phyloP scores from a whole-genome alignment of 2,888 invertebrate genomes.

The Ophioninae sp. region DNA sequence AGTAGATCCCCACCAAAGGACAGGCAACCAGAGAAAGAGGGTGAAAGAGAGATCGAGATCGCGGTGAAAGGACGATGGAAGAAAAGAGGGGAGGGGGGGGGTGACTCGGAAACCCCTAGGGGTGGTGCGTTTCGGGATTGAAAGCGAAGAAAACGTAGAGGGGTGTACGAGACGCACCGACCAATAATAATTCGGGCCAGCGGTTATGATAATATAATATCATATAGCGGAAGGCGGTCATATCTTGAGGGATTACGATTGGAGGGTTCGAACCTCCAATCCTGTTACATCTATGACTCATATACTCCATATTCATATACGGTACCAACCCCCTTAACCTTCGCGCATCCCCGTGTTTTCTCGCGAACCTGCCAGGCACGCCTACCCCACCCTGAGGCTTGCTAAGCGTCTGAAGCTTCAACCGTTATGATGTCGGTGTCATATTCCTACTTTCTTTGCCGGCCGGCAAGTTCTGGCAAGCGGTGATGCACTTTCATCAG shows the following conservation, averaged over 20 bases:
- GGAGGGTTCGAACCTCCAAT: constrained; percentile 75
- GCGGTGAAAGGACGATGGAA: constrained; percentile 50
- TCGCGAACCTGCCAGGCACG: constrained; percentile 50
- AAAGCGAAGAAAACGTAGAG: constrained; percentile 72
- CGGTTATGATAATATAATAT: constrained; percentile 81
- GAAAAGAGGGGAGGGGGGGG: constrained; percentile 52
- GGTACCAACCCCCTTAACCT: constrained; percentile 59
- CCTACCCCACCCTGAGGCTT: constrained; percentile 47
- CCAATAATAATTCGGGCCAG: constrained; percentile 79
- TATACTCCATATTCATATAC: constrained; percentile 60
- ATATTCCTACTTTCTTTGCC: neutral
- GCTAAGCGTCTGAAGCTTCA: constrained; percentile 9
- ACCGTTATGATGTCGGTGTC: constrained; percentile 48
- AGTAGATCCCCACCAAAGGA: constrained; percentile 45
- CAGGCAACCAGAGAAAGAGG: constrained; percentile 32
- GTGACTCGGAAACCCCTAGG: constrained; percentile 41
- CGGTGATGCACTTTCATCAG: too few relatives aligned
- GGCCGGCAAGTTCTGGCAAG: too few relatives aligned
- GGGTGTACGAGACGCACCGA: constrained; percentile 69
- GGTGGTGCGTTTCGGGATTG: constrained; percentile 69
- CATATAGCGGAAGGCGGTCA: constrained; percentile 75
- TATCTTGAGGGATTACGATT: constrained; percentile 76
- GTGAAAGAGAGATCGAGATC: constrained; percentile 61
- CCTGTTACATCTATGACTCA: constrained; percentile 47
- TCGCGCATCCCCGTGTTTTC: constrained; percentile 58